These are phyloP conservation scores for Corythoichthys haematopterus DNA, from an alignment of 2,113 vertebrate genomes.

Conservation along the genomic window DNA sequence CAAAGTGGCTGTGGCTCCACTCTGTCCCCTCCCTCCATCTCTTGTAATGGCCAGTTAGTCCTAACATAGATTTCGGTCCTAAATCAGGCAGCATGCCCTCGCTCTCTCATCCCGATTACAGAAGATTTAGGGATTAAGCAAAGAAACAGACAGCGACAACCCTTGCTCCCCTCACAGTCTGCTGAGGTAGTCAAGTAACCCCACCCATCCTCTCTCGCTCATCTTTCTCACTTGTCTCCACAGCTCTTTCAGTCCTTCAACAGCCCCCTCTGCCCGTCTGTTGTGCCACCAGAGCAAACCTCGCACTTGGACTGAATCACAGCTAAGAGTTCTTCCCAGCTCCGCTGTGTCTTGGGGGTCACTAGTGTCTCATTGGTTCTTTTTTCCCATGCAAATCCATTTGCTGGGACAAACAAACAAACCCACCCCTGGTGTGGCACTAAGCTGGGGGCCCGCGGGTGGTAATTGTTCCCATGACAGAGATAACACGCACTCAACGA, in stretches of 20 bases:
- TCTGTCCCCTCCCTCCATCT: conserved; percentile 41
- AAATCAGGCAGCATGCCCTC: conserved; percentile 66
- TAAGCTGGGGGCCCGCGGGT: conserved; percentile 17
- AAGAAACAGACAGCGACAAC: conserved; percentile 59
- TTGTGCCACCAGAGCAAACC: conserved; percentile 49
- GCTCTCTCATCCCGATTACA: conserved; percentile 72
- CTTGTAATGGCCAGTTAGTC: conserved; percentile 45
- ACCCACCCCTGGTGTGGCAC: conserved; percentile 24
- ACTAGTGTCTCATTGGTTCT: conserved; percentile 6
- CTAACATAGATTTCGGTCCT: conserved; percentile 63
- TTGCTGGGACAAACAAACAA: conserved; percentile 43
- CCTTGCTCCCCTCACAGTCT: conserved; percentile 43
- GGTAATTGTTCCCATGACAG: conserved; percentile 44
- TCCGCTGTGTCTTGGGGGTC: conserved; percentile 20
- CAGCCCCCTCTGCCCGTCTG: conserved; percentile 46
- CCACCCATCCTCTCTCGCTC: conserved; percentile 17
- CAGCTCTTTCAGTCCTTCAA: conserved; percentile 27
- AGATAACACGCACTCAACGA: conserved; percentile 22
- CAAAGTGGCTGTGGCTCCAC: conserved; percentile 24
- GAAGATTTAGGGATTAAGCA: conserved; percentile 75
- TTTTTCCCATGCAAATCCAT: conserved; percentile 45
- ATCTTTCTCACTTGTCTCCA: conserved; percentile 20
- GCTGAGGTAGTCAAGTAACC: conserved; percentile 29
- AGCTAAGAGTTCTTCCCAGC: conserved; percentile 17
- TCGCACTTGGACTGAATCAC: conserved; percentile 33